Evolutionary conservation across 2,113 vertebrate genomes (phyloP), one percentile per base, ranked within the genome.

Genomic region (Nerophis lumbriciformis): DNA sequence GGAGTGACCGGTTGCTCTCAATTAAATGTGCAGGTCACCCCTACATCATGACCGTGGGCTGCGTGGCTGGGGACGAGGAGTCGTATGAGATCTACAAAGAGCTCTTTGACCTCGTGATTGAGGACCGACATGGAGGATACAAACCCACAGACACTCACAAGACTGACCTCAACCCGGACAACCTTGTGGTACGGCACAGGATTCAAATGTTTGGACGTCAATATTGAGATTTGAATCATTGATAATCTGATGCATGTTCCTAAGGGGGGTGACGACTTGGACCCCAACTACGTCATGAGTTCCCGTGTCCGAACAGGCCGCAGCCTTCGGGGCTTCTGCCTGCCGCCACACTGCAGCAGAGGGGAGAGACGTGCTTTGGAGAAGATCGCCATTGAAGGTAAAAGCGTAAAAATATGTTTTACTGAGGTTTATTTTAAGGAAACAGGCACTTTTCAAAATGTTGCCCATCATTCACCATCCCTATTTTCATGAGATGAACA

Each of bases 341-440:
- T 57, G 55, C 55, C 55, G 6, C 55, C 55, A 7, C 55, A 57
- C 55, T 57, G 55, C 55, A 44, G n/a, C 55, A 57, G 55, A 57
- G 55, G 55, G 14, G 55, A 57, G 16, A 57, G 55, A 39, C 55
- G 55, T 16, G 55, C 55, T 44, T 57, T 57, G 37, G 55, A 57
- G 55, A 57, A 57, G 37, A 39, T 57, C 16, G 19, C 55, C 15
- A 57, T 57, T 7, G 55, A 57, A 44, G 55, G 55, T 57, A 42
- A 42, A 4, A 1, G 8, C 10, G 9, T 5, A 50, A 16, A 8
- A 50, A 28, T 19, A 7, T 21, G 6, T 51, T 51, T 50, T 16
- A 28, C 28, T 28, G 28, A 28, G 28, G 28, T 28, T 28, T 28
- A 28, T 28, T 28, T 28, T 28, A 28, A 28, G 28, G 28, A 28